Base-by-base conservation (phyloP, 2,797 vertebrate genomes). In the Microctenopoma lineatum region DNA sequence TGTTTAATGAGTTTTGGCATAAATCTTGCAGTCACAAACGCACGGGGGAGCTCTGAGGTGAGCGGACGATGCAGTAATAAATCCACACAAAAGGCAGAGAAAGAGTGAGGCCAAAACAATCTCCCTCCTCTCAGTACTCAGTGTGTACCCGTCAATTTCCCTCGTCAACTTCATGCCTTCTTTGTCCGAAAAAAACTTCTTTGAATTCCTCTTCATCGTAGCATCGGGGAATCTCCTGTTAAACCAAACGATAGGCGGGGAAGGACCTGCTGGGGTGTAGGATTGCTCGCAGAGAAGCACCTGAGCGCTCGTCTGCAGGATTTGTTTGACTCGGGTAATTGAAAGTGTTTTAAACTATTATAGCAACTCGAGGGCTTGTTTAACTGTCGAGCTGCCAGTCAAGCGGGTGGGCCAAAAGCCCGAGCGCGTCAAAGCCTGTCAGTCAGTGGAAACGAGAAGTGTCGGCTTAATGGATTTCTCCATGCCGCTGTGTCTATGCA, bases 291-390 rank as follows among this genome's bases (percentile, higher is more conserved):
- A 80, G 84, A 86, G 90, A 89, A 84, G 86, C 89, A 58, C 79
- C 90, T 82, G 67, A 80, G 89, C 84, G 76, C 87, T 86, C 84
- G 90, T 87, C 86, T 81, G 88, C 82, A 94, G 96, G 94, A 96
- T 98, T 97, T 98, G 96, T 98, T 99, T 98, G 97, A 99, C 97
- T 97, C 94, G 92, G 95, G 95, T 99, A 99, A 99, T 98, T 98
- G 97, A 99, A 98, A 98, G 96, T 98, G 97, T 98, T 99, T 98
- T 97, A 96, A 97, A 97, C 97, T 97, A 98, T 99, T 98, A 99
- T 96, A 96, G 96, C 96, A 96, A 96, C 96, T 95, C 96, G 95
- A 97, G 96, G 96, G 96, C 97, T 99, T 99, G 97, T 99, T 99
- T 99, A 97, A 98, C 94, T 98, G 97, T 97, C 95, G 95, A 96